Evolutionary conservation across 2,888 invertebrate species (phyloP).

Genomic region (Didymodactylos carnosus): DNA sequence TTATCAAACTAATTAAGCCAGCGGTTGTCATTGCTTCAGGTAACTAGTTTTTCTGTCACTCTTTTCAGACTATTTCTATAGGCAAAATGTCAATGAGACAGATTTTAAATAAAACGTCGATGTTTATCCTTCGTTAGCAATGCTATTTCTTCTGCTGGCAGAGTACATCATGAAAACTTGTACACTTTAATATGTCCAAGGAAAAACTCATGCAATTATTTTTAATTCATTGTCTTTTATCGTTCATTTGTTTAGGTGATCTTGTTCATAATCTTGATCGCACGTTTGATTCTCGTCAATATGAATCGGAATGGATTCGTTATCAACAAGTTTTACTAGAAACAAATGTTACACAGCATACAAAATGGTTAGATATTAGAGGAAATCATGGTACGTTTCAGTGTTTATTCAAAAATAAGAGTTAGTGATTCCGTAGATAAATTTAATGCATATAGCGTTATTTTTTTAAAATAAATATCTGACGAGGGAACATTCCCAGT

Average conservation of each 20-base stretch:
- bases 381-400: constrained; percentile 90
- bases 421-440: too few species aligned
- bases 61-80: too few species aligned
- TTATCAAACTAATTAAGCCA: background rate
- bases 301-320: constrained; percentile 57
- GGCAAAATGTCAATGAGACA: too few species aligned
- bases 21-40: background rate
- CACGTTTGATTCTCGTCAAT: constrained; percentile 53
- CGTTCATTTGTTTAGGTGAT: background rate
- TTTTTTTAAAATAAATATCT: too few species aligned
- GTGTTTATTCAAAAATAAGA: too few species aligned
- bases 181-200: background rate
- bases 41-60: background rate
- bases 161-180: too few species aligned
- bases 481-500: too few species aligned
- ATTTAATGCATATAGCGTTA: too few species aligned
- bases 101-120: too few species aligned
- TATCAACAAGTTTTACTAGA: constrained; percentile 52
- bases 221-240: too few species aligned
- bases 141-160: too few species aligned
- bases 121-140: too few species aligned
- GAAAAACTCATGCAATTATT: background rate
- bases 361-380: constrained; percentile 65
- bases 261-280: background rate
- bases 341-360: constrained; percentile 47